Evolutionary conservation across 2,113 vertebrate genomes (phyloP).

Genomic region (Ctenomys sociabilis): DNA sequence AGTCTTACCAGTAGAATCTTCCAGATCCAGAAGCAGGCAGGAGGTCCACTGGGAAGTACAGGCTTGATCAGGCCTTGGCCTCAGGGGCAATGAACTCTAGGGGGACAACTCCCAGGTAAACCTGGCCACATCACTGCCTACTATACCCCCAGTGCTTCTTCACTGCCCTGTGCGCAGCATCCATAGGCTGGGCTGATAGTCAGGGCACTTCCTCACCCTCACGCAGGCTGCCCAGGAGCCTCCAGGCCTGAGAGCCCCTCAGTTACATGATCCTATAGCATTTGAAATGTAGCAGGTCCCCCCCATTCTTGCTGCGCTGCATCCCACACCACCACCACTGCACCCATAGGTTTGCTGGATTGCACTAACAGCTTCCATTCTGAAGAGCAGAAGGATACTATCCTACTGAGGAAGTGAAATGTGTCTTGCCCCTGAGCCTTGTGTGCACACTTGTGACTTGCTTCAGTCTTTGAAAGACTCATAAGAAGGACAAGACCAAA

Average conservation of each 20-base stretch:
- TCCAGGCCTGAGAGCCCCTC: background rate
- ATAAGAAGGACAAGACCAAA: background rate
- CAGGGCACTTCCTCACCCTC: background rate
- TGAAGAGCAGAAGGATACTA: background rate
- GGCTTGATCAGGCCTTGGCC: background rate
- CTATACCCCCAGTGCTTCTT: background rate
- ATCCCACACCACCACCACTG: background rate
- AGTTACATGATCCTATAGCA: background rate
- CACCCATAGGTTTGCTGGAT: background rate
- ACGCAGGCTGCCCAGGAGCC: background rate
- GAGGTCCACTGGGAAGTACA: background rate
- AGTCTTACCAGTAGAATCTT: background rate
- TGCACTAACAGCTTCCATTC: background rate
- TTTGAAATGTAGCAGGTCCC: accelerated
- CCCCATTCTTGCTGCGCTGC: too few relatives aligned
- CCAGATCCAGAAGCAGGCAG: background rate
- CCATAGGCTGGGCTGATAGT: background rate
- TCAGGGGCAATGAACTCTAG: background rate
- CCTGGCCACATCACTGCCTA: background rate
- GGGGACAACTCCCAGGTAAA: background rate
- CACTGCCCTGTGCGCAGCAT: background rate
- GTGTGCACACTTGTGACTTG: background rate
- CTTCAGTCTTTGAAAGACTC: background rate
- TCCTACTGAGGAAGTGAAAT: background rate
- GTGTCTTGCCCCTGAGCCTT: background rate